Evolutionary conservation across 2,888 invertebrate genomes (phyloP), one percentile per base, ranked within the genome.

Genomic region (Zhuqinia jingwanae): DNA sequence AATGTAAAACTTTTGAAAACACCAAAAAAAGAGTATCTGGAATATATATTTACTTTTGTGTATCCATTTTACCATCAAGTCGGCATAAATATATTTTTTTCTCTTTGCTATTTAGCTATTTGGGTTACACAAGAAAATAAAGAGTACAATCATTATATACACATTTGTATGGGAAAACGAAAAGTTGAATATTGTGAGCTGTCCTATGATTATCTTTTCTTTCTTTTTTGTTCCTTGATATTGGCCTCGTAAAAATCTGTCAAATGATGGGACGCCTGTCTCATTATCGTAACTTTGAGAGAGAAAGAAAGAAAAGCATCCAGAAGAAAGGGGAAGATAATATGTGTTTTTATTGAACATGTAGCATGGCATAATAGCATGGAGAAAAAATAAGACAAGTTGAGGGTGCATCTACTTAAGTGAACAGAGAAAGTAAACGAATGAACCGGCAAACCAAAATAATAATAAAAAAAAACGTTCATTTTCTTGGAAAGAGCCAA

Each of bases 211-310:
- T 50, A 2, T 50, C 50, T 50, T 8, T 2, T 8, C 2, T 60
- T 60, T 13, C 27, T n/a, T 79, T 63, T 36, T n/a, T n/a, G n/a
- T n/a, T n/a, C n/a, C 30, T 36, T 78, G 65, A 68, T 53, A 78
- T 79, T 68, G 36, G 68, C 53, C 79, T 79, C 79, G 79, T 79
- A 79, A 79, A 36, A 79, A 65, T 27, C 27, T 78, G 84, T 84
- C 84, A 84, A 84, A 78, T 84, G 58, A 70, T 70, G 58, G 68
- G 70, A 84, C 84, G 77, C 58, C 84, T 84, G 84, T 77, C 78
- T 84, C 78, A 78, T 84, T 84, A 84, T 68, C 70, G 78, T 70
- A 77, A 77, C 56, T 84, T 84, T 78, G 47, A 58, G 56, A 53
- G 42, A 65, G 56, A 20, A 63, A 63, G 47, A 56, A 63, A 47